A percentile compares a stretch with the other conserved stretches of the same genome.
phyloP scores from a whole-genome alignment of 2,888 invertebrate species.

The Euplagia quadripunctaria region DNA sequence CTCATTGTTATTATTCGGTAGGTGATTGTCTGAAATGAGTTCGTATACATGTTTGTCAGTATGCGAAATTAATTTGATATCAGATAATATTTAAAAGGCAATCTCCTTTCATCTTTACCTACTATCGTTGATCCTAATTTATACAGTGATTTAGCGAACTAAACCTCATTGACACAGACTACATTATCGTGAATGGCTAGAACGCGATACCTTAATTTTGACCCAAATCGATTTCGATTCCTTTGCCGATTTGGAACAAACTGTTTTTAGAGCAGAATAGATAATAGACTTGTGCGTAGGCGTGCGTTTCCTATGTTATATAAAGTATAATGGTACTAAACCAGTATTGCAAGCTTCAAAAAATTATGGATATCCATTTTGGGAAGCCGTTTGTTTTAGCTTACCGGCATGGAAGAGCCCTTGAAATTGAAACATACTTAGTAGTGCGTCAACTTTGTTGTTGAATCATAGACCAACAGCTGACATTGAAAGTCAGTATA shows the following conservation, averaged over 20 bases:
- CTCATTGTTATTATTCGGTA: background rate
- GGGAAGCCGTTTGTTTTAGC: background rate
- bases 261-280: background rate
- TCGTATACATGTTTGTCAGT: too few species aligned
- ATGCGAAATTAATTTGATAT: too few species aligned
- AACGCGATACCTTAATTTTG: background rate
- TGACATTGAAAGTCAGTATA: too few species aligned
- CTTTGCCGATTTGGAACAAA: background rate
- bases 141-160: background rate
- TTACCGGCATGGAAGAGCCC: background rate
- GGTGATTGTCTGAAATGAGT: too few species aligned
- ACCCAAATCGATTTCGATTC: background rate
- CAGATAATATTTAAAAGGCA: too few species aligned
- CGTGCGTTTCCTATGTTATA: background rate
- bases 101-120: too few species aligned
- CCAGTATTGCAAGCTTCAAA: background rate
- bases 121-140: background rate
- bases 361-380: background rate
- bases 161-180: background rate
- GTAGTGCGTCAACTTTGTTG: too few species aligned
- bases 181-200: background rate
- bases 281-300: background rate
- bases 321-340: background rate
- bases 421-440: constrained; percentile 2
- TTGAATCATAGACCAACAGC: too few species aligned